These are phyloP conservation scores for Palythoa grandis DNA, from an alignment of 92 coral and sea anemone genomes.

Conservation along the genomic window DNA sequence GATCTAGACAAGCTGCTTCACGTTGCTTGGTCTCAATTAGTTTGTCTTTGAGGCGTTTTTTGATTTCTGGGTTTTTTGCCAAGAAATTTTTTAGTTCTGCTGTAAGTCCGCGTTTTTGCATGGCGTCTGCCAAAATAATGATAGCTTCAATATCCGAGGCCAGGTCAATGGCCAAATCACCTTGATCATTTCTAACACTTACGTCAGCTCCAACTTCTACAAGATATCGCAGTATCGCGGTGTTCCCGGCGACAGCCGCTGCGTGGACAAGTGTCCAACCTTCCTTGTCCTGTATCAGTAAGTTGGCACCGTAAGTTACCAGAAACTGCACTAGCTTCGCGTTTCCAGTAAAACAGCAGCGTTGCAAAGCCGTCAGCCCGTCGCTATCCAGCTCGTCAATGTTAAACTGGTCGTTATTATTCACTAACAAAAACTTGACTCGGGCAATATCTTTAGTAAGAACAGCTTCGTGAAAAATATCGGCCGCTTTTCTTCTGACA, in stretches of 20 bases:
- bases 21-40: conserved; percentile 43
- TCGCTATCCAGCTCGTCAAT: conserved; percentile 94
- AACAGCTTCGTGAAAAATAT: conserved; percentile 93
- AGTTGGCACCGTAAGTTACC: conserved; percentile 84
- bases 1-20: conserved; percentile 4
- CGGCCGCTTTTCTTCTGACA: conserved; percentile 83
- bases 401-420: conserved; percentile 78
- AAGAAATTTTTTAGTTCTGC: conserved; percentile 70
- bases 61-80: conserved; percentile 72
- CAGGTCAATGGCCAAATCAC: conserved; percentile 86
- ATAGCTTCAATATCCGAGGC: conserved; percentile 83
- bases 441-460: conserved; percentile 77
- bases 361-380: conserved; percentile 96
- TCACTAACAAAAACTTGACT: conserved; percentile 73
- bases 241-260: conserved; percentile 91
- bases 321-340: conserved; percentile 85
- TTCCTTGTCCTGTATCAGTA: conserved; percentile 91
- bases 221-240: conserved; percentile 83
- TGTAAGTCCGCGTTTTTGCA: conserved; percentile 70
- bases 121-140: conserved; percentile 78
- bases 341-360: conserved; percentile 88
- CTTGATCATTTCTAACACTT: conserved; percentile 78
- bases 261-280: conserved; percentile 99
- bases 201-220: conserved; percentile 85
- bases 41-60: conserved; percentile 70